Base-by-base conservation (phyloP, 2,113 vertebrate genomes). In the Charadrius vociferus region DNA sequence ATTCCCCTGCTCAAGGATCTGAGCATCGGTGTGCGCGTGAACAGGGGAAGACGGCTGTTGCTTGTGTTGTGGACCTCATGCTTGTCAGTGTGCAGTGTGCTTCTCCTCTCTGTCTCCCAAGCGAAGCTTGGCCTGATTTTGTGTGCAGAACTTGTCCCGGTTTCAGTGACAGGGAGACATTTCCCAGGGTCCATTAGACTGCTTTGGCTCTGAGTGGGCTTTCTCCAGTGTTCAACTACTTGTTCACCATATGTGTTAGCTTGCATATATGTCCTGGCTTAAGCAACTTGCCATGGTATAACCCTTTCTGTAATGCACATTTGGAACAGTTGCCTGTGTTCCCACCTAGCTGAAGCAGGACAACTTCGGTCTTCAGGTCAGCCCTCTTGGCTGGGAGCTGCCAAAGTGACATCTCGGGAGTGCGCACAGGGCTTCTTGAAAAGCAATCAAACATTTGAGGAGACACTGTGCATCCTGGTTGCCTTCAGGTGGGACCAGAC, bases 331-430 rank as follows among this genome's bases (percentile, higher is more conserved):
- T 90, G 4, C 34, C 39, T 77, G 22, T 62, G 19, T 30, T 94
- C 49, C 47, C 47, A 71, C 37, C 47, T 66, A 27, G 68, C 32
- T 91, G 61, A 94, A 67, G 68, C 45, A 81, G 18, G 21, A 36
- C 2, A 5, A 3, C 41, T 81, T 74, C 41, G 55, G 19, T 62
- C 47, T 1, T 0, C 0, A 0, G 27, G 52, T 66, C 84, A 88
- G 29, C 20, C 41, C 50, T 74, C 27, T 70, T 62, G 55, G 15
- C 34, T 56, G 62, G 41, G n/a, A 84, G 34, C 72, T 94, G 41
- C 36, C 0, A 0, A 70, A 88, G 32, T 36, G 77, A 68, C 18
- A 9, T 67, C 20, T 71, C 0, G 0, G 39, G 12, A 49, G 26
- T 32, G 49, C 11, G 12, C 49, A 50, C 39, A 45, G 17, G 36